A percentile compares a stretch with the other conserved stretches of the same genome.
Conservation (phyloP, 2,113 vertebrate genomes). For the Capra hircus region DNA sequence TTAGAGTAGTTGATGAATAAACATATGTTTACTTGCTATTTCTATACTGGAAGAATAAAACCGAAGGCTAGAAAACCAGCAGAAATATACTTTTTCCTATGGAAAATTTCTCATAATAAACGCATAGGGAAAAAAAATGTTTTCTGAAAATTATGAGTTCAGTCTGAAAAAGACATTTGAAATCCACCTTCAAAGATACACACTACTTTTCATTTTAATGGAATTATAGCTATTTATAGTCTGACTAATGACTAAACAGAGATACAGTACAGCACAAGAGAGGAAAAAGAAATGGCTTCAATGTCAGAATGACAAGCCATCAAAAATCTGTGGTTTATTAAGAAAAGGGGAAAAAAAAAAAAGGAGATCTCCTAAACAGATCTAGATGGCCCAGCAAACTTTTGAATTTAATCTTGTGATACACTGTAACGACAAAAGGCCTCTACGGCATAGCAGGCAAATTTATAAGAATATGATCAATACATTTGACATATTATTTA, state of each 20-base stretch:
- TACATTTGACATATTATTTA: constrained; percentile 84
- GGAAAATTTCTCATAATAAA: not conserved
- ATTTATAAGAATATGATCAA: constrained; percentile 84
- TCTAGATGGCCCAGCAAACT: constrained; percentile 76
- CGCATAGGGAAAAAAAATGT: not conserved
- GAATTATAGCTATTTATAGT: constrained; percentile 43
- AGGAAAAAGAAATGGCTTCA: constrained; percentile 72
- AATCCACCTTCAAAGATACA: constrained; percentile 9
- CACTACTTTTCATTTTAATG: constrained; percentile 54
- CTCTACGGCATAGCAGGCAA: constrained; percentile 72
- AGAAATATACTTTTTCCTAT: not conserved
- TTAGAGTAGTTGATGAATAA: not conserved
- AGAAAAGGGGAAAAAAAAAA: constrained; percentile 21
- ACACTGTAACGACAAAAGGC: constrained; percentile 77
- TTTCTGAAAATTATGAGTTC: constrained; percentile 50
- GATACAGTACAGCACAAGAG: constrained; percentile 5
- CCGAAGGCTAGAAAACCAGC: not conserved
- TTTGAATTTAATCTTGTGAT: constrained; percentile 79
- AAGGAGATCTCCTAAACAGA: constrained; percentile 56
- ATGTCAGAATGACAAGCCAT: constrained; percentile 76
- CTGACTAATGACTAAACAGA: constrained; percentile 50
- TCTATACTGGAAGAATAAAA: not conserved
- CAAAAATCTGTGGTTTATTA: constrained; percentile 76
- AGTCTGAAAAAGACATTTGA: constrained; percentile 26
- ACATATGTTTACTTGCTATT: not conserved